Evolutionary conservation across 2,888 invertebrate species (phyloP).

Genomic region (Gastrophysa polygoni): DNA sequence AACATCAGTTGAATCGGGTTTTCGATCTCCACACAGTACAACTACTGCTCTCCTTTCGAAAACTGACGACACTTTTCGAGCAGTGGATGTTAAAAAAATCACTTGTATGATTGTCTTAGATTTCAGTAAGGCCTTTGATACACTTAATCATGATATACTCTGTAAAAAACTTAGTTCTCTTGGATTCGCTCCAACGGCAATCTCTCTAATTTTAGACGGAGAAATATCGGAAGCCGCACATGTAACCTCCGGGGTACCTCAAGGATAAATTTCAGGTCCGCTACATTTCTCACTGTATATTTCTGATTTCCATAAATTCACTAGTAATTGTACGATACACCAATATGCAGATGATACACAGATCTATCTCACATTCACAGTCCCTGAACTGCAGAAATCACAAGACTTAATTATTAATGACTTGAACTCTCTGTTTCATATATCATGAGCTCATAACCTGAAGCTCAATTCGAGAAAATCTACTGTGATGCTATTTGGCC

Average conservation of each 20-base stretch:
- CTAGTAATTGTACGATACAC: neutral
- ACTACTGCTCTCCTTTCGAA: slow-evolving; percentile 3
- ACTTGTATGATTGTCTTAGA: neutral
- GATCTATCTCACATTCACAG: slow-evolving; percentile 2
- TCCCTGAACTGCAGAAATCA: neutral
- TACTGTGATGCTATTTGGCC: neutral
- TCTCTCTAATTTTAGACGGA: neutral
- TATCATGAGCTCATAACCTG: neutral
- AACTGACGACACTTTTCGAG: neutral
- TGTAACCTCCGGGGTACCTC: slow-evolving; percentile 3
- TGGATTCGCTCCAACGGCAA: neutral
- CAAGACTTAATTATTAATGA: too few relatives aligned
- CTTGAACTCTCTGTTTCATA: neutral
- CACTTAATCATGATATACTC: too few relatives aligned
- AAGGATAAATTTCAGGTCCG: neutral
- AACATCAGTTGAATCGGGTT: slow-evolving; percentile 7
- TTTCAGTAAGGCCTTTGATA: neutral
- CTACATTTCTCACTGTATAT: neutral
- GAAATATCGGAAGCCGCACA: neutral
- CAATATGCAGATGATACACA: slow-evolving; percentile 17
- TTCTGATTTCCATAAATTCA: slow-evolving; percentile 3
- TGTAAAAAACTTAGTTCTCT: too few relatives aligned
- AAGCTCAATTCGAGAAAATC: neutral
- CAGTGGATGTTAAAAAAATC: neutral
- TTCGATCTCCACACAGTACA: slow-evolving; percentile 10